Evolutionary conservation across 2,113 vertebrate species (phyloP).

Genomic region (Passer domesticus): DNA sequence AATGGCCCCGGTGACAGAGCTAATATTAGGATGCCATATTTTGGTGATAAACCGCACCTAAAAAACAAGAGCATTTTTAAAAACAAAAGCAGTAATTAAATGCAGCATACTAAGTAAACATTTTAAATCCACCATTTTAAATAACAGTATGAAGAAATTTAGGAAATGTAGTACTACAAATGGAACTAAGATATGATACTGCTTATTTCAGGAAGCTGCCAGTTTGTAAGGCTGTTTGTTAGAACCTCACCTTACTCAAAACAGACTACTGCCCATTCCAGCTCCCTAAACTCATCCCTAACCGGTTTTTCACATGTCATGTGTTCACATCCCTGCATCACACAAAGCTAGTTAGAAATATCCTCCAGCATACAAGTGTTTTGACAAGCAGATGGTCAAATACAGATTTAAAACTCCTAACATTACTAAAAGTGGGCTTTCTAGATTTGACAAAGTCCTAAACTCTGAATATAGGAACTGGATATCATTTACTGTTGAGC

Average conservation of each 20-base stretch:
- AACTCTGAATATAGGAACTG: background rate
- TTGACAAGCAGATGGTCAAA: background rate
- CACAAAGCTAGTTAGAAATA: background rate
- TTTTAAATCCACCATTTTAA: background rate
- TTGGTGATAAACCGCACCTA: conserved; percentile 98
- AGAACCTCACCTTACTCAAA: background rate
- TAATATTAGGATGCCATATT: conserved; percentile 99
- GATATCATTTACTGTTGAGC: background rate
- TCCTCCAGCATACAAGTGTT: background rate
- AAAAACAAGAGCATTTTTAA: conserved; percentile 63
- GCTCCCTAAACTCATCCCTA: background rate
- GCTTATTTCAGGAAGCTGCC: background rate
- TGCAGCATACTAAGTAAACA: background rate
- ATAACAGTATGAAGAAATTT: background rate
- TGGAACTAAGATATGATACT: background rate
- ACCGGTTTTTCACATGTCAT: background rate
- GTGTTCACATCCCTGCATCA: background rate
- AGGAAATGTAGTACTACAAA: background rate
- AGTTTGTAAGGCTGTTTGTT: background rate
- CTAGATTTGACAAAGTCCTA: background rate
- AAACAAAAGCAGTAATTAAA: background rate
- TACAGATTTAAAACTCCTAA: background rate
- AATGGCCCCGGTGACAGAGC: conserved; percentile 98
- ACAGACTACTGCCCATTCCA: background rate
- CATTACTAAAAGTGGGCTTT: background rate